Percentiles rank a stretch among this genome's conserved stretches.
Conservation (phyloP, 2,888 invertebrate genomes). For the Trichacis sp. region DNA sequence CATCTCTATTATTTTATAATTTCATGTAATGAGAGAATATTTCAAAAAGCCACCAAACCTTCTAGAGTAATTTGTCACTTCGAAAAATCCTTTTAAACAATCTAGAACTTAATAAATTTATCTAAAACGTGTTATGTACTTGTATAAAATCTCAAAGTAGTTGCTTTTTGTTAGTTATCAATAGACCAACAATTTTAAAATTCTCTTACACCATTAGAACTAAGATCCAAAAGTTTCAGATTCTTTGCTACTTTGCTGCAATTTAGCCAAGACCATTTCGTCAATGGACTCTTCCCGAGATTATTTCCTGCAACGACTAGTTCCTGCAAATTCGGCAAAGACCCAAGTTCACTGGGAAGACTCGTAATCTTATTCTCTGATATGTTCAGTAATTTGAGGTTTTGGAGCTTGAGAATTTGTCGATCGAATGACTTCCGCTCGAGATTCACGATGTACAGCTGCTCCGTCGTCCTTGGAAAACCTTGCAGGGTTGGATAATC, state of each 20-base stretch:
- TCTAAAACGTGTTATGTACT: no score
- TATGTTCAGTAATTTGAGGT: conserved; percentile 77
- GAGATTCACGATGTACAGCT: conserved; percentile 74
- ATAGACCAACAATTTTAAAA: not conserved
- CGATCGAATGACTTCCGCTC: conserved; percentile 76
- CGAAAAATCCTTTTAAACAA: no score
- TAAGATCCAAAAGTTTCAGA: conserved; percentile 76
- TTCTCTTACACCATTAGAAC: conserved; percentile 72
- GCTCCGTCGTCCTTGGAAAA: conserved; percentile 78
- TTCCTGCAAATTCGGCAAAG: conserved; percentile 74
- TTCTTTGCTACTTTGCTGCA: conserved; percentile 71
- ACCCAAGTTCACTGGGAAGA: conserved; percentile 79
- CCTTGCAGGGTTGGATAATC: conserved; percentile 79
- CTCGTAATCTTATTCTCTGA: conserved; percentile 78
- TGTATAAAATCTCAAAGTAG: no score
- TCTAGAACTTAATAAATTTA: no score
- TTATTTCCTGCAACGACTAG: conserved; percentile 76
- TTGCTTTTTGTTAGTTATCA: no score
- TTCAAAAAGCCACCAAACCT: no score
- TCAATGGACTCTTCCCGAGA: conserved; percentile 71
- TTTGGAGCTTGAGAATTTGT: conserved; percentile 77
- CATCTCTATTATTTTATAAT: no score
- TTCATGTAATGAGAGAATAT: no score
- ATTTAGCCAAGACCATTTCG: conserved; percentile 78
- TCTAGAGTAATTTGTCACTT: no score